Percentiles rank a stretch among this genome's conserved stretches.
phyloP scores from a whole-genome alignment of 2,797 vertebrate genomes.

The Melanotaenia nigrans region DNA sequence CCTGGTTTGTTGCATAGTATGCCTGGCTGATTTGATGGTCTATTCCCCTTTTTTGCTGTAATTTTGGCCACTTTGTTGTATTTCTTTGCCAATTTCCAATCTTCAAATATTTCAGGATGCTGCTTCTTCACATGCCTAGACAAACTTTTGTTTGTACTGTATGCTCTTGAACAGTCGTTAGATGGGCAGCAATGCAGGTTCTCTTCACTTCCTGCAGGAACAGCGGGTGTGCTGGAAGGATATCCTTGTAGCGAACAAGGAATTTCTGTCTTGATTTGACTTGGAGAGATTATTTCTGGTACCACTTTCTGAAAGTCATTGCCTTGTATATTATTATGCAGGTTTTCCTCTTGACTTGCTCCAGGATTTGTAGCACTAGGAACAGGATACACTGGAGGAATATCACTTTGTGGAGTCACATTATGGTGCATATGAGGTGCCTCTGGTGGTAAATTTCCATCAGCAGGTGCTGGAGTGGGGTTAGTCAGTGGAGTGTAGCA shows the following conservation, averaged over 20 bases:
- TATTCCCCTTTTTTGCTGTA: constrained; percentile 80
- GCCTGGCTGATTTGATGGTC: constrained; percentile 56
- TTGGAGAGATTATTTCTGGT: constrained; percentile 68
- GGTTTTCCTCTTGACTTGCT: constrained; percentile 45
- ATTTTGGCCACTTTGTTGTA: constrained; percentile 91
- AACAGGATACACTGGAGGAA: constrained; percentile 44
- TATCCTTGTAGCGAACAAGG: constrained; percentile 72
- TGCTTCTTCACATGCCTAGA: constrained; percentile 98
- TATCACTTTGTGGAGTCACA: constrained; percentile 37
- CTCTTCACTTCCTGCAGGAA: constrained; percentile 70
- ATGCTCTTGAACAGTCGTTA: constrained; percentile 92
- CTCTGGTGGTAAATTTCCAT: constrained; percentile 43
- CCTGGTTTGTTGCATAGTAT: constrained; percentile 84
- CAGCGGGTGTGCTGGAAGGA: constrained; percentile 57
- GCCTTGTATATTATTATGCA: constrained; percentile 36
- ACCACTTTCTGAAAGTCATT: constrained; percentile 54
- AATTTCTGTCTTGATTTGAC: constrained; percentile 76
- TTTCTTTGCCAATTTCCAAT: constrained; percentile 94
- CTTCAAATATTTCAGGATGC: constrained; percentile 94
- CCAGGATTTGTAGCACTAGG: constrained; percentile 42
- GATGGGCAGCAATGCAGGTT: constrained; percentile 92
- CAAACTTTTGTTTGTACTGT: constrained; percentile 97
- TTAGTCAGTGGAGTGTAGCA: constrained; percentile 75
- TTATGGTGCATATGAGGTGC: constrained; percentile 22
- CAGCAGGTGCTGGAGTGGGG: constrained; percentile 52